Evolutionary conservation across 2,113 vertebrate genomes (phyloP).

Genomic region (Eretmochelys imbricata): DNA sequence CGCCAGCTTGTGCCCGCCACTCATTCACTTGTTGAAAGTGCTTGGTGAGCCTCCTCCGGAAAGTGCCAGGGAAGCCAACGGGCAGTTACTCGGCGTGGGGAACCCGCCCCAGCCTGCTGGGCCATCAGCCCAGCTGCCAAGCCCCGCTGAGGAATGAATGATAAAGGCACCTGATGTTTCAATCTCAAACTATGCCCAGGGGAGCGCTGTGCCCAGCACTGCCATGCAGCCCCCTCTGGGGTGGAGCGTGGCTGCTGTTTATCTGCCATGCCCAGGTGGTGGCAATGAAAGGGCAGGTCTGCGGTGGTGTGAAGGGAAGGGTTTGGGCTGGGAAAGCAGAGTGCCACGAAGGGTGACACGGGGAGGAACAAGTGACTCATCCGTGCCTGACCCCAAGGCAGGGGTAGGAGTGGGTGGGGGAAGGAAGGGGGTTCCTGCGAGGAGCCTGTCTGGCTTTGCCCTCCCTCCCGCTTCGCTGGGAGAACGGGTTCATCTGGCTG

Average conservation of each 20-base stretch:
- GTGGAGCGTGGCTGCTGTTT: neutral
- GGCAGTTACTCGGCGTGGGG: no score
- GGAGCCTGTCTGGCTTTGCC: no score
- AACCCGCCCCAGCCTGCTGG: neutral
- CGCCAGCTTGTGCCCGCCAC: neutral
- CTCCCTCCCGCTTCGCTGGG: neutral
- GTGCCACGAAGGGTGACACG: rapidly evolving
- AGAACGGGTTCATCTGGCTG: neutral
- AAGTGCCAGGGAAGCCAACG: neutral
- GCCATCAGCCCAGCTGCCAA: neutral
- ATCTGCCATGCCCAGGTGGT: neutral
- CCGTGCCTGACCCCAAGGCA: no score
- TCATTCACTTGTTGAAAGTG: neutral
- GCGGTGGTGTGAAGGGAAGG: no score
- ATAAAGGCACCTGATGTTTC: neutral
- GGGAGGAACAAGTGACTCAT: neutral
- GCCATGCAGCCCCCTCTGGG: neutral
- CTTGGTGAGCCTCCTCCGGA: neutral
- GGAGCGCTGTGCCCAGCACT: no score
- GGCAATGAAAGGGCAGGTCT: neutral
- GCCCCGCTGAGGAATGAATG: neutral
- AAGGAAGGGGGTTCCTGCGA: neutral
- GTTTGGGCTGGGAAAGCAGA: rapidly evolving
- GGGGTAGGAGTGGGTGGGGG: no score
- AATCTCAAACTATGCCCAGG: neutral